A percentile compares a stretch with the other conserved stretches of the same genome.
Conservation (phyloP, 2,888 invertebrate species). For the Carpatolechia fugitivella region DNA sequence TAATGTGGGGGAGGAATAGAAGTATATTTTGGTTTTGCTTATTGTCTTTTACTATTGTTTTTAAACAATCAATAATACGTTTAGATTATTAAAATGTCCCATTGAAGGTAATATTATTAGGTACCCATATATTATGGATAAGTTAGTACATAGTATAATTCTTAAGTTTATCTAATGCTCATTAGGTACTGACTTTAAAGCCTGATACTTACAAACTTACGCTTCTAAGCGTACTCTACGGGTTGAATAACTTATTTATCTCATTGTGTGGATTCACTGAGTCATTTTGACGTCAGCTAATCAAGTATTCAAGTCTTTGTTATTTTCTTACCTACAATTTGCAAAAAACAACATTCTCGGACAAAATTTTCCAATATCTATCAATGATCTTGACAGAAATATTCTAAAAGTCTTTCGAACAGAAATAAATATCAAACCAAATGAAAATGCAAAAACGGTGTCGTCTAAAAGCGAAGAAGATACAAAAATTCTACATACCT, state of each 20-base stretch:
- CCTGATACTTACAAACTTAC: neutral
- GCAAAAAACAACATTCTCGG: neutral
- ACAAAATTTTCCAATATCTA: neutral
- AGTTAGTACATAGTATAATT: too few species aligned
- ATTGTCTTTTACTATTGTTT: neutral
- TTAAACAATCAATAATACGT: neutral
- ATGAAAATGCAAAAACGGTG: slow-evolving; percentile 40
- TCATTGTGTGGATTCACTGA: slow-evolving; percentile 6
- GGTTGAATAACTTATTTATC: slow-evolving; percentile 6
- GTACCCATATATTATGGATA: too few species aligned
- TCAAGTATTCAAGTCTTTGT: slow-evolving; percentile 1
- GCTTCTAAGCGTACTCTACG: neutral
- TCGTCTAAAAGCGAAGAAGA: slow-evolving; percentile 32
- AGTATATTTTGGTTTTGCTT: neutral
- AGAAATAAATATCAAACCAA: neutral
- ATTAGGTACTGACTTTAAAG: too few species aligned
- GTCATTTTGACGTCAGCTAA: slow-evolving; percentile 5
- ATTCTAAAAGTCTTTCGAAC: neutral
- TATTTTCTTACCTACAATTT: neutral
- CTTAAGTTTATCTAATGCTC: too few species aligned
- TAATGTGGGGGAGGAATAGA: neutral
- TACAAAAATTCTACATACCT: slow-evolving; percentile 35
- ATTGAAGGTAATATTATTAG: too few species aligned
- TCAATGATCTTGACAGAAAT: neutral
- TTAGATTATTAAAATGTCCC: neutral